Evolutionary conservation across 2,113 vertebrate genomes (phyloP).

Genomic region (Cathartes aura): DNA sequence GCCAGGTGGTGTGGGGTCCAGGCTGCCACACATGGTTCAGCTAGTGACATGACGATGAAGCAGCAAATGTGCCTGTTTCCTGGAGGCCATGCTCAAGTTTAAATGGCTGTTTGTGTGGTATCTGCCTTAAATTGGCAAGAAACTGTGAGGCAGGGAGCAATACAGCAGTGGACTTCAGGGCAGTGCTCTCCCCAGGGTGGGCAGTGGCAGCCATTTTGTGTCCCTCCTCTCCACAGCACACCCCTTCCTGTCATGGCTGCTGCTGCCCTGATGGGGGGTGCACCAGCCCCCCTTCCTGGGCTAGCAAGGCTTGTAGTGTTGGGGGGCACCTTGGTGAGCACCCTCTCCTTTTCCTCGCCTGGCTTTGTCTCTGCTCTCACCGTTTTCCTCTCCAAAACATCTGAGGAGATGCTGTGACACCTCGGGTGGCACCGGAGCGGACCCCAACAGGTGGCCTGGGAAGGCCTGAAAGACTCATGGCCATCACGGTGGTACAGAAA

Average conservation of each 20-base stretch:
- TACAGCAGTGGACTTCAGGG: accelerated
- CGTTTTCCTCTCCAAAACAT: not conserved
- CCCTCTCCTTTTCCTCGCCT: not conserved
- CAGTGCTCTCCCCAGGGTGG: accelerated
- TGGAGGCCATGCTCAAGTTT: not conserved
- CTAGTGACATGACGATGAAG: not conserved
- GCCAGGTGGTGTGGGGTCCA: accelerated
- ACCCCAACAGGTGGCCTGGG: accelerated
- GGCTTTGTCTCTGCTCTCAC: not conserved
- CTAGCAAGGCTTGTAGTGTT: not conserved
- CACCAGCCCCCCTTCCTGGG: not conserved
- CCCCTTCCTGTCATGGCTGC: not conserved
- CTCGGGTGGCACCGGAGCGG: not conserved
- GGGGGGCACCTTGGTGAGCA: accelerated
- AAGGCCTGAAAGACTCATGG: accelerated
- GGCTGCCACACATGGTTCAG: accelerated
- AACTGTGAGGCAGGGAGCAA: accelerated
- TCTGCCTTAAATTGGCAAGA: accelerated
- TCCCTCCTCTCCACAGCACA: accelerated
- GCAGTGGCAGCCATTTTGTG: not conserved
- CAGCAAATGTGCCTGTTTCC: accelerated
- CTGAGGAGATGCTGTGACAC: not conserved
- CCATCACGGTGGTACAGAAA: not conserved
- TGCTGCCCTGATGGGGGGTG: not conserved
- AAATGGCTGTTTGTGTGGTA: accelerated